A percentile compares a stretch with the other conserved stretches of the same genome.
Conservation (phyloP, 1,140 invertebrate genomes). For the Tetramorium parvispinum region DNA sequence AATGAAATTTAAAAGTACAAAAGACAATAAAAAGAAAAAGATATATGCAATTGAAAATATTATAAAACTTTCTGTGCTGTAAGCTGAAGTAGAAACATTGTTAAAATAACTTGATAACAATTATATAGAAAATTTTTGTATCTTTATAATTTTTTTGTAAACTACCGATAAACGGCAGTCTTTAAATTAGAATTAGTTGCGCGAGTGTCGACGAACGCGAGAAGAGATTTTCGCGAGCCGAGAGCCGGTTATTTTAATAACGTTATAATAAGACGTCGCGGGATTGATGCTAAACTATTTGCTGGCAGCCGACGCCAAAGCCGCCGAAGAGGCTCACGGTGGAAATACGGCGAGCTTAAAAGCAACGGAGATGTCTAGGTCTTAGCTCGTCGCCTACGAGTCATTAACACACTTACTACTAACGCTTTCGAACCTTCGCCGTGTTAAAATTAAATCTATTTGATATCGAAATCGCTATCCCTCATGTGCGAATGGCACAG, state of each 20-base stretch:
- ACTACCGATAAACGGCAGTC: conserved; percentile 72
- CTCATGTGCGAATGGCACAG: not conserved
- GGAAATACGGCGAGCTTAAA: conserved; percentile 58
- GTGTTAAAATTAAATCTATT: conserved; percentile 73
- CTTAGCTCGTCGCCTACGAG: conserved; percentile 84
- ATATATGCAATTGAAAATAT: not conserved
- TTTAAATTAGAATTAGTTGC: conserved; percentile 48
- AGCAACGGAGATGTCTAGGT: conserved; percentile 80
- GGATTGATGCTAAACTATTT: conserved; percentile 86
- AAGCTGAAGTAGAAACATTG: not conserved
- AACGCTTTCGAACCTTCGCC: conserved; percentile 57
- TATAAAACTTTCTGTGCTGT: not conserved
- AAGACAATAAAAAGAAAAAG: not conserved
- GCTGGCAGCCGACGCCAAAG: conserved; percentile 83
- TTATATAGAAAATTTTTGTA: not conserved
- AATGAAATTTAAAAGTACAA: not conserved
- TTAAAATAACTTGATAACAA: not conserved
- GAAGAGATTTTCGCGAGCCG: conserved; percentile 40
- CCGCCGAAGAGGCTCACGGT: conserved; percentile 61
- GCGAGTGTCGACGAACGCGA: conserved; percentile 2
- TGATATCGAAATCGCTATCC: not conserved
- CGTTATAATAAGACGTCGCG: conserved; percentile 86
- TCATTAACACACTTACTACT: conserved; percentile 83
- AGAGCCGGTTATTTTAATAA: conserved; percentile 84
- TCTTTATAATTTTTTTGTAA: not conserved